A percentile compares a stretch with the other conserved stretches of the same genome.
These are phyloP conservation scores for Periparus ater DNA, from an alignment of 2,797 vertebrate genomes.

Conservation along the genomic window DNA sequence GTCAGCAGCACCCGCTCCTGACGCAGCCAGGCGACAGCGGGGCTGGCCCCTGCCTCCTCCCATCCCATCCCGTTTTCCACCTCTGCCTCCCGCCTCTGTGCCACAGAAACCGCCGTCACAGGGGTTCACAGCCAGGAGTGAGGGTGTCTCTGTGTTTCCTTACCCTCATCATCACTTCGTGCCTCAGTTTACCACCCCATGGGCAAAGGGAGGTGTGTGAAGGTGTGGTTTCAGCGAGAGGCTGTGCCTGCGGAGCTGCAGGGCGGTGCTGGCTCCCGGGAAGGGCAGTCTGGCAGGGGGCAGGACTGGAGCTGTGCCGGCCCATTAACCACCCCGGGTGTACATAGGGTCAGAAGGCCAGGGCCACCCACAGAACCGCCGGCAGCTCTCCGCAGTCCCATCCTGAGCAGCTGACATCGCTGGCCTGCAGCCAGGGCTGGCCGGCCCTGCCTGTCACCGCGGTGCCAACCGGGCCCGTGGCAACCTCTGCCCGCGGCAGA, in stretches of 20 bases:
- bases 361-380: background rate
- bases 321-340: conserved; percentile 48
- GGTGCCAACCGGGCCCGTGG: background rate
- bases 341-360: conserved; percentile 44
- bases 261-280: background rate
- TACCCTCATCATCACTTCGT: background rate
- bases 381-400: background rate
- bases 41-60: background rate
- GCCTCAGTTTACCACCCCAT: background rate
- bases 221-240: accelerated
- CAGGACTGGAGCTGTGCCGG: conserved; percentile 6
- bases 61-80: background rate
- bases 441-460: background rate
- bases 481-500: conserved; percentile 31
- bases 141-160: accelerated
- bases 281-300: background rate
- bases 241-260: accelerated
- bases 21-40: background rate
- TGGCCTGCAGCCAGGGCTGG: conserved; percentile 17
- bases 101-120: accelerated
- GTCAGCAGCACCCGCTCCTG: background rate
- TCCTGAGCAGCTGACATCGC: conserved; percentile 27
- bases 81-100: background rate
- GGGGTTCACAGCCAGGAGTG: background rate
- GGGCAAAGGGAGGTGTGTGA: background rate